Percentiles rank a stretch among this genome's conserved stretches.
Conservation (phyloP, 2,113 vertebrate genomes). For the Aplodontia rufa region DNA sequence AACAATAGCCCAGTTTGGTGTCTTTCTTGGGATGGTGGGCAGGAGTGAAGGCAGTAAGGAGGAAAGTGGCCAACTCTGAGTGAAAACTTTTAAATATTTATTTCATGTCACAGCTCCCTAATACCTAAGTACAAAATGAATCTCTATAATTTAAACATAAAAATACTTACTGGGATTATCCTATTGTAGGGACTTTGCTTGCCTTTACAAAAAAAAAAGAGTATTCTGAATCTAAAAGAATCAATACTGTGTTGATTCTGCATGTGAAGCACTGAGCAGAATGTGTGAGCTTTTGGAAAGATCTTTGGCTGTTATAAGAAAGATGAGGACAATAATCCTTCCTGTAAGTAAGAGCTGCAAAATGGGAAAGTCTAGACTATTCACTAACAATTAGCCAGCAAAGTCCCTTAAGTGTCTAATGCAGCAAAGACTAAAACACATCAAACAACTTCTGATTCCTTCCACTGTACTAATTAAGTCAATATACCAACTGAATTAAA, state of each 20-base stretch:
- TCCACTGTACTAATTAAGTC: not conserved
- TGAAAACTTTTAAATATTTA: not conserved
- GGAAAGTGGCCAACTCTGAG: not conserved
- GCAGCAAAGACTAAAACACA: not conserved
- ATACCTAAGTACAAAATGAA: not conserved
- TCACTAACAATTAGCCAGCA: not conserved
- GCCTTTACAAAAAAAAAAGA: not conserved
- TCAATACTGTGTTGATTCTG: not conserved
- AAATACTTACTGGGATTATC: conserved; percentile 23
- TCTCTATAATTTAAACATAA: conserved; percentile 3
- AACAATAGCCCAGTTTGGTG: not conserved
- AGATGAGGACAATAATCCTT: not conserved
- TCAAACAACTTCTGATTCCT: conserved; percentile 3
- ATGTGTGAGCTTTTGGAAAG: not conserved
- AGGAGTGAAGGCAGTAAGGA: not conserved
- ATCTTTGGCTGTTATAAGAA: not conserved
- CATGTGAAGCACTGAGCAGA: not conserved
- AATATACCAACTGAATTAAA: not conserved
- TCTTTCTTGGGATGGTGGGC: not conserved
- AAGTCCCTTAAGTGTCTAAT: conserved; percentile 11
- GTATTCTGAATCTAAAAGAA: not conserved
- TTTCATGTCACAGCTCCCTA: not conserved
- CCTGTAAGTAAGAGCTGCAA: not conserved
- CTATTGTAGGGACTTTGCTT: not conserved
- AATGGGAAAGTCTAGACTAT: not conserved